phyloP scores from a whole-genome alignment of 1,140 invertebrate genomes.

The Druon quercuslanigerum region DNA sequence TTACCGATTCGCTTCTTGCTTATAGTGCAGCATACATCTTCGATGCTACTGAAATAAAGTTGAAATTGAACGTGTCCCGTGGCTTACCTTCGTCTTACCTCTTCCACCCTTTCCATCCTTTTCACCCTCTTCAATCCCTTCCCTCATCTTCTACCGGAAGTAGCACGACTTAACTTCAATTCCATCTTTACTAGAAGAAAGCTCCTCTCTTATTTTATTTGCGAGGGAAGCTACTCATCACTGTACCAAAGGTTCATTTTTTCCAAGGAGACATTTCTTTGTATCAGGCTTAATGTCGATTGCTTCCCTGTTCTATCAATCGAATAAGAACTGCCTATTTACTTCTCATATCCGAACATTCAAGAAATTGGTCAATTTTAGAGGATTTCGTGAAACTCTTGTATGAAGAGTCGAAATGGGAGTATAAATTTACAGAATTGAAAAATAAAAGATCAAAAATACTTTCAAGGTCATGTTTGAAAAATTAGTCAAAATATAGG shows the following conservation, averaged over 20 bases:
- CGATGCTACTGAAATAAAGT: slow-evolving; percentile 20
- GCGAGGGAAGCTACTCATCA: not conserved
- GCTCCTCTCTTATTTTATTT: slow-evolving; percentile 20
- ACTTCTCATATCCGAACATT: not conserved
- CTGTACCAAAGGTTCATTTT: slow-evolving; percentile 1
- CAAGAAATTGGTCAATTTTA: slow-evolving; percentile 7
- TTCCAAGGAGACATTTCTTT: slow-evolving; percentile 26
- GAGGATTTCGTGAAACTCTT: not conserved
- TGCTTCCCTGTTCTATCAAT: slow-evolving; percentile 3
- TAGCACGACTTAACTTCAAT: slow-evolving; percentile 30
- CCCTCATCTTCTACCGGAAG: slow-evolving; percentile 10
- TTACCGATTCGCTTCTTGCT: slow-evolving; percentile 48
- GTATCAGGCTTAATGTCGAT: slow-evolving; percentile 33
- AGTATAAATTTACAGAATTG: too few species aligned
- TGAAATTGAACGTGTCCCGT: slow-evolving; percentile 23
- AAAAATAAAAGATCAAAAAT: too few species aligned
- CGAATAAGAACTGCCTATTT: slow-evolving; percentile 2
- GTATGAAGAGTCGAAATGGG: too few species aligned
- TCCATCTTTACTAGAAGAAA: slow-evolving; percentile 13
- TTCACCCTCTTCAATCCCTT: not conserved
- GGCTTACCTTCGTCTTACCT: slow-evolving; percentile 23
- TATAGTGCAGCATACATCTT: slow-evolving; percentile 7
- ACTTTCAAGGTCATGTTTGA: too few species aligned
- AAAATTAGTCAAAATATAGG: too few species aligned
- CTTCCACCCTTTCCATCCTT: not conserved